These are phyloP conservation scores for Pteronura brasiliensis DNA, from an alignment of 2,113 vertebrate genomes.

Conservation along the genomic window DNA sequence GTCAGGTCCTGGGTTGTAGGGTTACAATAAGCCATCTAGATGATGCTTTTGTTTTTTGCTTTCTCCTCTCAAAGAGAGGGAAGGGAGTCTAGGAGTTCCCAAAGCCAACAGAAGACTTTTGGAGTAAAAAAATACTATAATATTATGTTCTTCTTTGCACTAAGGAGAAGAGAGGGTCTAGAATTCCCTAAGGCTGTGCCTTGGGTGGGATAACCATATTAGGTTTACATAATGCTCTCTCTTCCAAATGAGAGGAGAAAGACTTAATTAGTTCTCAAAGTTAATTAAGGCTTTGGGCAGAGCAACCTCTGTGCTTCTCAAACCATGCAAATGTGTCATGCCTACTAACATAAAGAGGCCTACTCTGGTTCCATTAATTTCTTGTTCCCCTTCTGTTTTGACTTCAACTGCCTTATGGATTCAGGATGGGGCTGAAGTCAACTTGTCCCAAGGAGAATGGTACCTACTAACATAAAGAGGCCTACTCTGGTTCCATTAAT, in stretches of 20 bases:
- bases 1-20: rapidly evolving
- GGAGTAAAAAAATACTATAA: neutral
- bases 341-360: rapidly evolving
- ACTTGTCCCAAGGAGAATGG: neutral
- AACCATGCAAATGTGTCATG: no score
- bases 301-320: no score
- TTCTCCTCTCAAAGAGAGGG: neutral
- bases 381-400: neutral
- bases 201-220: neutral
- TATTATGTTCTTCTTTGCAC: neutral
- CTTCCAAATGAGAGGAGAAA: neutral
- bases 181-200: no score
- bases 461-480: no score
- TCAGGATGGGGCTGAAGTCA: neutral
- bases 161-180: neutral
- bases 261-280: neutral
- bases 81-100: neutral
- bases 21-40: neutral
- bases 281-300: neutral
- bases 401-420: neutral
- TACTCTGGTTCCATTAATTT: neutral
- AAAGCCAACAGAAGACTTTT: neutral
- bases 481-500: neutral
- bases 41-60: neutral
- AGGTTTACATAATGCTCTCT: neutral